Percentiles rank a stretch among this genome's conserved stretches.
Evolutionary conservation across 2,888 invertebrate genomes (phyloP).

Genomic region (Meliscaeva auricollis): DNA sequence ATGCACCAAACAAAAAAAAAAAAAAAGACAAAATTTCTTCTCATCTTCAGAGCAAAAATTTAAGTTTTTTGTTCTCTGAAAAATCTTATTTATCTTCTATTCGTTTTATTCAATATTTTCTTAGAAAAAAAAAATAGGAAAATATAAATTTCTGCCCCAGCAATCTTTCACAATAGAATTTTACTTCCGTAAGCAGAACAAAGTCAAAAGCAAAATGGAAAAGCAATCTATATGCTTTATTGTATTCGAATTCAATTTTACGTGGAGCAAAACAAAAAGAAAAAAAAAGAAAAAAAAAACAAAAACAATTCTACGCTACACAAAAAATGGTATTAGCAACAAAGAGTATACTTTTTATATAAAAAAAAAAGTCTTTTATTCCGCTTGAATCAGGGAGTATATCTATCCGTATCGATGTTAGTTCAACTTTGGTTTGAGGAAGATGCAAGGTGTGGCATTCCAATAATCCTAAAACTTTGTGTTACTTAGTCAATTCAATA

Average conservation of each 20-base stretch:
- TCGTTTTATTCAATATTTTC: conserved; percentile 17
- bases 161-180: conserved; percentile 70
- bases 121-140: conserved; percentile 34
- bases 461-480: conserved; percentile 42
- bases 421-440: conserved; percentile 54
- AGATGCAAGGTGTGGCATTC: conserved; percentile 41
- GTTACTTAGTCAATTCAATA: too few species aligned
- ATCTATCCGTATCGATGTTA: conserved; percentile 59
- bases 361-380: conserved; percentile 59
- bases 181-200: conserved; percentile 66
- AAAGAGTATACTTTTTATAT: conserved; percentile 62
- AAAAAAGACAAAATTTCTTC: too few species aligned
- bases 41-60: too few species aligned
- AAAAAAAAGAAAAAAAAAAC: conserved; percentile 55
- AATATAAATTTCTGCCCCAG: conserved; percentile 59
- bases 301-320: conserved; percentile 31
- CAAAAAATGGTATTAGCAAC: conserved; percentile 64
- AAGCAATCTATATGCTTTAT: conserved; percentile 69
- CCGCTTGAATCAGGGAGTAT: conserved; percentile 42
- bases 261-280: conserved; percentile 25
- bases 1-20: too few species aligned
- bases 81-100: not conserved
- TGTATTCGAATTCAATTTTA: conserved; percentile 72
- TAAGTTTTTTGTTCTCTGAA: too few species aligned
- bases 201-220: conserved; percentile 61